Evolutionary conservation across 2,797 vertebrate genomes (phyloP).

Genomic region (Sebastes itinus): DNA sequence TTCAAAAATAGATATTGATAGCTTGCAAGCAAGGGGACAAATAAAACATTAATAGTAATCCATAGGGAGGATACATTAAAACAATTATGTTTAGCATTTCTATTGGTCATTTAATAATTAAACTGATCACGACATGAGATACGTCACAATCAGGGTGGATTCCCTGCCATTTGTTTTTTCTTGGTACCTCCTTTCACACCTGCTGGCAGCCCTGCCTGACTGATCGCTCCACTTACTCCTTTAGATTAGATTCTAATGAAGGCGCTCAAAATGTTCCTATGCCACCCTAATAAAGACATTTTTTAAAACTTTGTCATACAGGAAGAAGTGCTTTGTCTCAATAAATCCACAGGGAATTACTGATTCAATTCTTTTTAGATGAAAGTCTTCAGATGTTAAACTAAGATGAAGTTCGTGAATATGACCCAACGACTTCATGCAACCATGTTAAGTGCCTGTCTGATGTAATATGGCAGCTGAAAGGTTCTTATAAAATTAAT

Average conservation of each 20-base stretch:
- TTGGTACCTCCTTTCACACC: not conserved
- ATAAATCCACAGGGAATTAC: not conserved
- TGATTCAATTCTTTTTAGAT: not conserved
- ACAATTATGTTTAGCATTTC: not conserved
- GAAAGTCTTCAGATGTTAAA: not conserved
- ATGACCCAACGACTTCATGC: not conserved
- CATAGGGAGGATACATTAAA: not conserved
- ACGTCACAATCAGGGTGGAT: not conserved
- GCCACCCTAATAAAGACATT: not conserved
- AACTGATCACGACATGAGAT: not conserved
- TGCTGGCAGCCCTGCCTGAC: not conserved
- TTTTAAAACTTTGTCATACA: not conserved
- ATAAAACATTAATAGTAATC: not conserved
- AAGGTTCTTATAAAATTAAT: slow-evolving; percentile 29
- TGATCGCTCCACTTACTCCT: not conserved
- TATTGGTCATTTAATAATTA: not conserved
- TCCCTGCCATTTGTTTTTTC: not conserved
- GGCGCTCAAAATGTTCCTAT: not conserved
- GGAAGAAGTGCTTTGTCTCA: not conserved
- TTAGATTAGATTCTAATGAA: not conserved
- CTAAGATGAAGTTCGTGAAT: not conserved
- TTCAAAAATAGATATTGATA: not conserved
- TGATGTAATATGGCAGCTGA: slow-evolving; percentile 27
- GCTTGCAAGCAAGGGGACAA: not conserved
- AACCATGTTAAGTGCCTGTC: not conserved